Evolutionary conservation across 2,888 invertebrate genomes (phyloP), one percentile per base, ranked within the genome.

Genomic region (Coenonympha arcania): DNA sequence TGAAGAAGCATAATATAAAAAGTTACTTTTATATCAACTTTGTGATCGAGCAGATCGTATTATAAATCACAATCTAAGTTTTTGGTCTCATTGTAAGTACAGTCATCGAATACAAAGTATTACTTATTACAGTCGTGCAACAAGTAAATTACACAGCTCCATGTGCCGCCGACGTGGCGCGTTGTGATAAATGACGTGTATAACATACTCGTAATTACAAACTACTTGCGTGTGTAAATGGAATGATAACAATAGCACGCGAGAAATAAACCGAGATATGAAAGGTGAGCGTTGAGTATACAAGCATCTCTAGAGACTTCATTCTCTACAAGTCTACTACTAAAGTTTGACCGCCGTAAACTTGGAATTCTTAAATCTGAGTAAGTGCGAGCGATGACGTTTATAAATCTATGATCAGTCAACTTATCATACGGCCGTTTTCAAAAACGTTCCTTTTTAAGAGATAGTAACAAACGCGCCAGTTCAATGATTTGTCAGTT

Each of bases 131-230:
- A 36, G 63, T 63, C 8, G 31, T 33, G 60, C 50, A 58, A 51
- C 49, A 22, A 55, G 34, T 45, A 28, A 26, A 34, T 41, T 65
- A 67, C 66, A 69, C 66, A 67, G 69, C 69, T 54, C 65, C 68
- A 65, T 65, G 68, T 65, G 62, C 61, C 50, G 18, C n/a, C n/a
- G n/a, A n/a, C n/a, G 56, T 42, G 4, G 4, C 8, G 8, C 24
- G 22, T 8, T 8, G 9, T 37, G 11, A 20, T 11, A 22, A 19
- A 15, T 30, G 13, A 13, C 13, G 13, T 3, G 11, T 28, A n/a
- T n/a, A n/a, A n/a, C 20, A 22, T 4, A 9, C 15, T 16, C 8
- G 6, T n/a, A 33, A 9, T 15, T 9, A 15, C 9, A 8, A 39
- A 22, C 22, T 39, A 39, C 22, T 22, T 13, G 39, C 24, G 5